Base-by-base conservation (phyloP, 1,140 invertebrate genomes). In the Saccostrea cuccullata region DNA sequence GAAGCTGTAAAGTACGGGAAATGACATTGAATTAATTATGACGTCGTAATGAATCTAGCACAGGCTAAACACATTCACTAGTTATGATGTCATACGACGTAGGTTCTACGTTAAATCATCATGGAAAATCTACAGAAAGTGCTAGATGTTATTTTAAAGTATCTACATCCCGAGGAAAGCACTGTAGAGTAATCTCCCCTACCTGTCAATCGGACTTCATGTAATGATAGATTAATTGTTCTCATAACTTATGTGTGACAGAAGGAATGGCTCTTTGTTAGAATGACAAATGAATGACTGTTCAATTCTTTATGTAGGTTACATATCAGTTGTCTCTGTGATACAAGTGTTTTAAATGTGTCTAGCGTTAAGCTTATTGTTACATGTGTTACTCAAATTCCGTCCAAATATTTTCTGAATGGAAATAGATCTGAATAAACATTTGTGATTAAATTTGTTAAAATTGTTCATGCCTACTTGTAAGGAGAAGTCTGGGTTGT, bases 91-190 rank as follows among this genome's bases (percentile, higher is more conserved):
- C 30, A 36, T 36, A 36, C 30, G 30, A 36, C 30, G 30, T 36
- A 36, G 30, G 30, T 36, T 36, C 30, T 36, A 36, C 30, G 30
- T 36, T 36, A 36, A n/a, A n/a, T n/a, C n/a, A n/a, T n/a, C n/a
- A n/a, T n/a, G n/a, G n/a, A 94, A 70, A 94, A 94, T 84, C 73
- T 95, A 12, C 88, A 92, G 91, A 94, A 93, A 87, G 87, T 94
- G 17, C 67, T 88, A 0, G 94, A 95, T 87, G 89, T 92, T 0
- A 87, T 91, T 23, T n/a, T n/a, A n/a, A 93, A 92, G 82, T 94
- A 94, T 87, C 92, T 95, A 15, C 89, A 91, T 70, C 89, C 91
- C 70, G 93, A 94, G 56, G 92, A 92, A 85, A 92, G 89, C n/a
- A 90, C 84, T 17, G 23, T 55, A 11, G 70, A 73, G 23, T 73